Evolutionary conservation across 1,140 invertebrate genomes (phyloP).

Genomic region (Antheraea pernyi): DNA sequence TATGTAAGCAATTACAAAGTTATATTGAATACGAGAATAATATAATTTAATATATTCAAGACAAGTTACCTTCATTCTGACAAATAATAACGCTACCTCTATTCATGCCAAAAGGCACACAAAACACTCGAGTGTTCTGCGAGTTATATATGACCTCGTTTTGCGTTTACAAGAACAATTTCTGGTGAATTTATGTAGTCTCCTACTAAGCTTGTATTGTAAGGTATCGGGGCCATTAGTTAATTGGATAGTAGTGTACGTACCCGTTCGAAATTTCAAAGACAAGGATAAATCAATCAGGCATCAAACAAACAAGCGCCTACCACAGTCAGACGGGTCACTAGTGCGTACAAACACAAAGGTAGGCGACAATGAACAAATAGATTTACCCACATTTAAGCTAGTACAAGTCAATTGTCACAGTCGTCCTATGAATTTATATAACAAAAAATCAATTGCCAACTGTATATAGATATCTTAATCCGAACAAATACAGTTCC

Average conservation of each 20-base stretch:
- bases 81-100: no score
- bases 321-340: neutral
- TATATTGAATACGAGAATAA: no score
- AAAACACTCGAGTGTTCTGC: neutral
- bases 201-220: neutral
- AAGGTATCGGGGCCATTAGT: slow-evolving; percentile 11
- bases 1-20: no score
- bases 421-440: no score
- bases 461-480: no score
- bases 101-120: neutral
- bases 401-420: no score
- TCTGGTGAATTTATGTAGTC: neutral
- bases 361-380: neutral
- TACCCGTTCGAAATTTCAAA: slow-evolving; percentile 21
- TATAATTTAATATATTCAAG: no score
- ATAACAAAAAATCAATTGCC: no score
- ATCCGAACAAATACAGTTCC: no score
- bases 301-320: slow-evolving; percentile 17
- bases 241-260: slow-evolving; percentile 19
- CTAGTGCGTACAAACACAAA: slow-evolving; percentile 2
- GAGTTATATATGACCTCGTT: neutral
- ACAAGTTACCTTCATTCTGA: no score
- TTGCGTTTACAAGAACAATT: neutral
- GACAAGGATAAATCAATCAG: slow-evolving; percentile 23
- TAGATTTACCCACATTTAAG: no score